These are phyloP conservation scores for Ptychadena robeensis DNA, from an alignment of 2,797 vertebrate genomes.

Conservation along the genomic window DNA sequence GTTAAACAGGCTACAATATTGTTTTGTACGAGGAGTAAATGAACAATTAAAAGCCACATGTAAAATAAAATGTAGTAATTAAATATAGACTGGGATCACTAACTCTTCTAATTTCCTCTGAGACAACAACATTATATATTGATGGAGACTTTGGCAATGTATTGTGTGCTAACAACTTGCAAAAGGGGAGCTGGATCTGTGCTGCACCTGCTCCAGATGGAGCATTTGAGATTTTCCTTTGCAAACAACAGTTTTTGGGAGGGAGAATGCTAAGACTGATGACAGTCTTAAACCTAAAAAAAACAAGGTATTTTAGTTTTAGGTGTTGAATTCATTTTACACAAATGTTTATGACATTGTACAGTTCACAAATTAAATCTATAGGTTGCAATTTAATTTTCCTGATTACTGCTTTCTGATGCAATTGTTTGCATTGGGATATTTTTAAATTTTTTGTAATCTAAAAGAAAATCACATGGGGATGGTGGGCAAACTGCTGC, in stretches of 20 bases:
- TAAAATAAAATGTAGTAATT: slow-evolving; percentile 41
- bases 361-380: slow-evolving; percentile 69
- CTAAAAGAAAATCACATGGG: too few species aligned
- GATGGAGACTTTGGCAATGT: slow-evolving; percentile 17
- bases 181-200: not conserved
- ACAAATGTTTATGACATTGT: slow-evolving; percentile 66
- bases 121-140: slow-evolving; percentile 44
- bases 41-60: slow-evolving; percentile 41
- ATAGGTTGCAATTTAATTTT: slow-evolving; percentile 65
- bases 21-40: slow-evolving; percentile 9
- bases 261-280: slow-evolving; percentile 17
- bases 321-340: slow-evolving; percentile 30
- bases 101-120: slow-evolving; percentile 38
- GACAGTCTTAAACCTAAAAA: slow-evolving; percentile 19
- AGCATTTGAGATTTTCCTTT: slow-evolving; percentile 7
- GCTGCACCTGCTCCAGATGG: slow-evolving; percentile 31
- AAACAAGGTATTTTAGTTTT: not conserved
- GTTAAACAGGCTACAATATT: slow-evolving; percentile 20
- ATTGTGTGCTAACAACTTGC: slow-evolving; percentile 18
- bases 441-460: too few species aligned
- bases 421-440: not conserved
- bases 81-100: slow-evolving; percentile 22
- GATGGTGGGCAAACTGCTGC: too few species aligned
- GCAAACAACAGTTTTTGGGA: not conserved
- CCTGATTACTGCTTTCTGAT: slow-evolving; percentile 50